Percentiles rank a stretch among this genome's conserved stretches.
phyloP scores from a whole-genome alignment of 1,140 invertebrate species.

The Anastrepha obliqua region DNA sequence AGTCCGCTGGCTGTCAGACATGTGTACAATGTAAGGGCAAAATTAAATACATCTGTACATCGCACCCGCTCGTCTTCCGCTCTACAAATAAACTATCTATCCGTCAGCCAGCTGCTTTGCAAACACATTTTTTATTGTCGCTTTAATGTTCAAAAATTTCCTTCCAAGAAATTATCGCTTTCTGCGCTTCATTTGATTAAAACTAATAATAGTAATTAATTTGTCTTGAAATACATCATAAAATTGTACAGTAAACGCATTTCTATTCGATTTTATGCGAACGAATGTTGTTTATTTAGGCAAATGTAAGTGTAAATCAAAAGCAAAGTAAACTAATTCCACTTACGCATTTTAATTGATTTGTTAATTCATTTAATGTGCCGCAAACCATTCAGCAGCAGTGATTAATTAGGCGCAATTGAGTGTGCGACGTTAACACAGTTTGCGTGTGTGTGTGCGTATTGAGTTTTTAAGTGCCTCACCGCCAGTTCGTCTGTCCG shows the following conservation, averaged over 20 bases:
- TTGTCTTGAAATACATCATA: not conserved
- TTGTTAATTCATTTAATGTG: constrained; percentile 40
- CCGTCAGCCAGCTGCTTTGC: constrained; percentile 14
- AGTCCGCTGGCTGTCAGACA: not conserved
- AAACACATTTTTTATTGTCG: not conserved
- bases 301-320: not conserved
- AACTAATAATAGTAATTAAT: constrained; percentile 6
- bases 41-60: not conserved
- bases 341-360: constrained; percentile 49
- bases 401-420: constrained; percentile 48
- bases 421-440: not conserved
- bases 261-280: not conserved
- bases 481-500: not conserved
- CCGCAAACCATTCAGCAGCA: constrained; percentile 24
- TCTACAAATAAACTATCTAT: constrained; percentile 7
- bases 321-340: not conserved
- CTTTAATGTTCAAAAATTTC: not conserved
- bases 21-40: not conserved
- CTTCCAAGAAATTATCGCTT: not conserved
- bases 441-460: not conserved
- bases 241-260: not conserved
- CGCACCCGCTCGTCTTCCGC: not conserved
- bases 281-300: not conserved
- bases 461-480: not conserved
- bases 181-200: not conserved